A percentile compares a stretch with the other conserved stretches of the same genome.
Evolutionary conservation across 2,797 vertebrate genomes (phyloP).

Genomic region (Dallia pectoralis): DNA sequence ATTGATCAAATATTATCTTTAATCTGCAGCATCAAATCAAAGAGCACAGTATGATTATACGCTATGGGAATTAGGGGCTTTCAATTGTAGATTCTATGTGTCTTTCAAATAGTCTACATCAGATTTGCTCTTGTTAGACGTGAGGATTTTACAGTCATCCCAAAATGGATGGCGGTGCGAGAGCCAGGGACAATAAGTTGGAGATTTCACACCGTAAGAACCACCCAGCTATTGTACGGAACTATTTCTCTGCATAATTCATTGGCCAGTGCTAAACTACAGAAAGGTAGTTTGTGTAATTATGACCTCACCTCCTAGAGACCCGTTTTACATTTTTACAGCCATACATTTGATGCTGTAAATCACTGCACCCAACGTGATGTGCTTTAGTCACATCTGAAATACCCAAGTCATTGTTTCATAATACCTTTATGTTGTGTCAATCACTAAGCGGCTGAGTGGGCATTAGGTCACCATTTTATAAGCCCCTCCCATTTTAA

Average conservation of each 20-base stretch:
- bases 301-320: not conserved
- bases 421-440: not conserved
- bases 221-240: not conserved
- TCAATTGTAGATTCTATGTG: not conserved
- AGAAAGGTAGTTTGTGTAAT: not conserved
- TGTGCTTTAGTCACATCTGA: slow-evolving; percentile 1
- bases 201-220: not conserved
- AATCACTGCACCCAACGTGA: not conserved
- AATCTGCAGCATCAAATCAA: not conserved
- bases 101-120: not conserved
- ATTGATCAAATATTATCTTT: not conserved
- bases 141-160: not conserved
- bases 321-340: not conserved
- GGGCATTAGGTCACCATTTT: not conserved
- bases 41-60: not conserved
- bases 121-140: not conserved
- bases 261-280: not conserved
- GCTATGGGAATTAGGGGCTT: not conserved
- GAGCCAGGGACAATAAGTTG: not conserved
- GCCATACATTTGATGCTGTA: not conserved
- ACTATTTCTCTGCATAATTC: slow-evolving; percentile 6
- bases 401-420: not conserved
- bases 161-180: not conserved
- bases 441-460: not conserved
- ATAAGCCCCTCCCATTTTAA: not conserved